Evolutionary conservation across 2,888 invertebrate genomes (phyloP).

Genomic region (Acholoe squamosa): DNA sequence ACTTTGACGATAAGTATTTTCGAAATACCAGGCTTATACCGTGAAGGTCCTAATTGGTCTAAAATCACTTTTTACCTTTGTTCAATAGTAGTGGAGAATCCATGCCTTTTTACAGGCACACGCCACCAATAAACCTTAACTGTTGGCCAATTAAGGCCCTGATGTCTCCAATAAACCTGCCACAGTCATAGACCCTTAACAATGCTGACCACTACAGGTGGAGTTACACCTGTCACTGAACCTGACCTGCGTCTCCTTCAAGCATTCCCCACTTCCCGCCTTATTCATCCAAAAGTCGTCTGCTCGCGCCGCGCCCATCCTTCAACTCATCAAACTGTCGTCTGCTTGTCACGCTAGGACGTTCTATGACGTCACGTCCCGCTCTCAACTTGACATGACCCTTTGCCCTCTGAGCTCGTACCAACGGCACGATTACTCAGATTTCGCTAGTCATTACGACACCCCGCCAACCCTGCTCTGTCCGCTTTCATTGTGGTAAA

Average conservation of each 20-base stretch:
- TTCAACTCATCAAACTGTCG: constrained; percentile 9
- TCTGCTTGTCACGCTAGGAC: neutral
- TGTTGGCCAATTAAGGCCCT: too few species aligned
- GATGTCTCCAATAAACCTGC: neutral
- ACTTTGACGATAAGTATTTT: too few species aligned
- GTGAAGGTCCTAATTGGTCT: too few species aligned
- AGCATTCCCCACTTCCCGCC: neutral
- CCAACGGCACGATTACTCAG: neutral
- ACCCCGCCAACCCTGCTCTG: neutral
- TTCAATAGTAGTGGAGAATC: neutral
- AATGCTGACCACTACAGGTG: neutral
- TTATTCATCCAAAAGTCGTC: neutral
- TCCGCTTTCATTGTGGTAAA: constrained; percentile 25
- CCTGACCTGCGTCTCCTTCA: neutral
- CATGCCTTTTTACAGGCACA: too few species aligned
- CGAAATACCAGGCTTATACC: too few species aligned
- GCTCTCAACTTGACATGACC: constrained; percentile 11
- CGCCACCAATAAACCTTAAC: too few species aligned
- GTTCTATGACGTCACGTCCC: constrained; percentile 3
- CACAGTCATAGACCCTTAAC: neutral
- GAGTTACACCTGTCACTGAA: neutral
- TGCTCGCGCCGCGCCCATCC: neutral
- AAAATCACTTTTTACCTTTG: neutral
- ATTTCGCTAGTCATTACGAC: constrained; percentile 1
- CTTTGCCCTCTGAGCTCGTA: neutral